Base-by-base conservation (phyloP, 92 coral and sea anemone genomes). In the Parazoanthus atlanticus region DNA sequence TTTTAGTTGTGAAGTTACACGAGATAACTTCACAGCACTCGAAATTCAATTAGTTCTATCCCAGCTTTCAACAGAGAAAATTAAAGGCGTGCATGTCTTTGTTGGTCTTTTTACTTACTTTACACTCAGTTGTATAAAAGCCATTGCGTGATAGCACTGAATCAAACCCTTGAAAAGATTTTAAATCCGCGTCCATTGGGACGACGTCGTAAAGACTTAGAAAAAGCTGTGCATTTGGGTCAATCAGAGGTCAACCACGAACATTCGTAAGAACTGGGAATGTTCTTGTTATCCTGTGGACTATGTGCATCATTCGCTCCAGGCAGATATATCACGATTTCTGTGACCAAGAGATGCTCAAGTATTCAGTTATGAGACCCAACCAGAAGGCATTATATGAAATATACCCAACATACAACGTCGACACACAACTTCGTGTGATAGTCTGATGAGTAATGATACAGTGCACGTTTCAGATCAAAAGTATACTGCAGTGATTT, bases 191-290 rank as follows among this genome's bases (percentile, higher is more conserved):
- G 25, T 5, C 23, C 66, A 47, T 64, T 74, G 41, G 33, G 25
- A 49, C 7, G 74, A 84, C 43, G 43, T 36, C 65, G 46, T n/a
- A 4, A 54, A 46, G 33, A 29, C 8, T 28, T 41, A 23, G 31
- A 67, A 41, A 41, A 28, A 46, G 34, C 49, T 40, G 38, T n/a
- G 23, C 16, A 43, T 71, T 71, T 84, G 87, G 87, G 87, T 84
- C 78, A 84, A 84, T 29, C 66, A 41, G 43, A 46, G 87, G 87
- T 84, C 87, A 70, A 26, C 32, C 66, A 29, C 74, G 67, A 16
- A 30, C 74, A 16, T 30, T n/a, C 25, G 9, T 2, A 29, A 4
- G 54, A 70, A 43, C 26, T 21, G 32, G 31, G 46, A 84, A 43
- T 84, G 87, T 84, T 84, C 79, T 69, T 5, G 38, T 84, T 70